Conservation (phyloP, 2,113 vertebrate genomes). For the Cavia porcellus region DNA sequence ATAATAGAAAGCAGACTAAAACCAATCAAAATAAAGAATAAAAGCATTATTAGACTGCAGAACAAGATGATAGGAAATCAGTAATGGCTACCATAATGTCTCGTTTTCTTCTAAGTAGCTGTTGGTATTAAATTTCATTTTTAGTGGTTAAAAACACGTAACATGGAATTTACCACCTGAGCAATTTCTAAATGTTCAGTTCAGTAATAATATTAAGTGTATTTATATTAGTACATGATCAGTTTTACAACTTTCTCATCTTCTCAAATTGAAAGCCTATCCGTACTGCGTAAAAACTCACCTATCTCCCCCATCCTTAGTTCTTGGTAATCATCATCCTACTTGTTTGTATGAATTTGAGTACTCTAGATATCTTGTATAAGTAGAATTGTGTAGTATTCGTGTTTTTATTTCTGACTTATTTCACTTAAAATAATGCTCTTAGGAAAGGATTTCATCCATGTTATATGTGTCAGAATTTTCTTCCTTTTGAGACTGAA, state of each 20-base stretch:
- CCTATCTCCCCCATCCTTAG: not conserved
- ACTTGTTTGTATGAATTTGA: not conserved
- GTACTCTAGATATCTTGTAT: not conserved
- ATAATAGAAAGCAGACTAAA: no score
- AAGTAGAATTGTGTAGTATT: not conserved
- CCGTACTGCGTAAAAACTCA: not conserved
- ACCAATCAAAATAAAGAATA: no score
- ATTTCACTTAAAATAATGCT: not conserved
- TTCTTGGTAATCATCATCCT: not conserved
- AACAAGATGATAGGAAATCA: no score
- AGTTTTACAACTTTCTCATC: conserved; percentile 34
- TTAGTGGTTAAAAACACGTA: not conserved
- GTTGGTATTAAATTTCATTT: not conserved
- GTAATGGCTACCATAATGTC: no score
- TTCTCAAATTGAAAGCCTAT: not conserved
- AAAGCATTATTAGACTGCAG: no score
- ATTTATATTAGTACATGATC: not conserved
- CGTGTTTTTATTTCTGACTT: conserved; percentile 2
- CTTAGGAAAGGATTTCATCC: not conserved
- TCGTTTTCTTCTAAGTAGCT: no score
- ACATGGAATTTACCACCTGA: not conserved
- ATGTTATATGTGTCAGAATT: not conserved
- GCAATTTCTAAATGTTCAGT: not conserved
- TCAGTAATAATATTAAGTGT: not conserved
- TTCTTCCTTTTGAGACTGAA: not conserved